Percentiles rank a stretch among this genome's conserved stretches.
Evolutionary conservation across 2,797 vertebrate genomes (phyloP).

Genomic region (Lepilemur ruficaudatus): DNA sequence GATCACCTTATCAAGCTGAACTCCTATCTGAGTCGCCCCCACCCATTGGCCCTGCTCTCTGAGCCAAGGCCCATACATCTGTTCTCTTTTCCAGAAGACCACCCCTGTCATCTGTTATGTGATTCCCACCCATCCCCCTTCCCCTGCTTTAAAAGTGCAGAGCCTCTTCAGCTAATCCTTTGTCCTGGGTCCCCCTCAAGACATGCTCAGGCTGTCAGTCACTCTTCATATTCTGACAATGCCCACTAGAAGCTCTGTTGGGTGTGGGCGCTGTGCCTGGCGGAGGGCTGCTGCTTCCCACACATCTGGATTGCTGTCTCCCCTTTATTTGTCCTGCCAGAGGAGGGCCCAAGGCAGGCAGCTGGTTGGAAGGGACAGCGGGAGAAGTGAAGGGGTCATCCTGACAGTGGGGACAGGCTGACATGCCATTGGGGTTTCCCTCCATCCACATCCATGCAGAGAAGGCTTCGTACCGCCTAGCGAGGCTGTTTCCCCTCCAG

Average conservation of each 20-base stretch:
- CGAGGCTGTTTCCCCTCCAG: not conserved
- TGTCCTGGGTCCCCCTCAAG: not conserved
- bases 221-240: not conserved
- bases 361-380: not conserved
- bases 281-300: not conserved
- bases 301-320: not conserved
- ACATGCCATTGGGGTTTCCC: not conserved
- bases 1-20: not conserved
- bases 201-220: not conserved
- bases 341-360: not conserved
- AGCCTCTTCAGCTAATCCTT: not conserved
- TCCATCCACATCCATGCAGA: not conserved
- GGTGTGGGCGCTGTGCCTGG: not conserved
- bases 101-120: not conserved
- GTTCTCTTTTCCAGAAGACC: not conserved
- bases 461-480: not conserved
- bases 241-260: not conserved
- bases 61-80: not conserved
- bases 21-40: not conserved
- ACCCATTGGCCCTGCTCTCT: not conserved
- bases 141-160: not conserved
- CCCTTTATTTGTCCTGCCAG: not conserved
- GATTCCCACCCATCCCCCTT: no score
- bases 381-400: not conserved
- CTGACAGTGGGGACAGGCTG: not conserved